phyloP scores from a whole-genome alignment of 1,140 invertebrate species.

The Tetramorium simillimum region DNA sequence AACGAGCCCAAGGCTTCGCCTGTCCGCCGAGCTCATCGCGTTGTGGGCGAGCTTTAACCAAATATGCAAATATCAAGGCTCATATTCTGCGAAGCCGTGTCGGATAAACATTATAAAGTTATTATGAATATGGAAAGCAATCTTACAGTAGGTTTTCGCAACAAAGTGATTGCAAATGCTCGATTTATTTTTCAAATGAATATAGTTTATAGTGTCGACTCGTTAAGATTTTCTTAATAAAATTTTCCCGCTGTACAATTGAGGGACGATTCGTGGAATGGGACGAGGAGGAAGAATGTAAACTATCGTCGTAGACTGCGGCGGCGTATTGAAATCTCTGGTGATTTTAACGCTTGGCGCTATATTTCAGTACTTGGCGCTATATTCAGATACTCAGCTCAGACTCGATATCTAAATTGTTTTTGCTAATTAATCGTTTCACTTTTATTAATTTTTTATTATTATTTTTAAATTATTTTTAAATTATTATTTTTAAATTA shows the following conservation, averaged over 20 bases:
- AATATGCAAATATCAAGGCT: conserved; percentile 77
- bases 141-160: neutral
- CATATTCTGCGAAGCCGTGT: neutral
- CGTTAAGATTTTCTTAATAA: neutral
- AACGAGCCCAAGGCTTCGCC: conserved; percentile 78
- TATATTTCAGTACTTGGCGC: neutral
- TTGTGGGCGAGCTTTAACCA: conserved; percentile 73
- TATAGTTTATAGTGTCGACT: neutral
- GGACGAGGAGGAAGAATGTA: neutral
- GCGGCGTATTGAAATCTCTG: neutral
- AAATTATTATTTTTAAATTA: neutral
- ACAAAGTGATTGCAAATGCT: neutral
- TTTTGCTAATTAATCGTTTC: neutral
- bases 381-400: neutral
- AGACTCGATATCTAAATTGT: neutral
- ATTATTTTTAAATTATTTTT: neutral
- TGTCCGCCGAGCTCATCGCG: conserved; percentile 54
- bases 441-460: neutral
- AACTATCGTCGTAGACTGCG: neutral
- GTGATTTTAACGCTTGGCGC: conserved; percentile 58
- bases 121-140: neutral
- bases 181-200: neutral
- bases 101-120: neutral
- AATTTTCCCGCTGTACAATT: neutral
- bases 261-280: neutral